Percentiles rank a stretch among this genome's conserved stretches.
Conservation (phyloP, 2,888 invertebrate species). For the Napeogenes inachia region DNA sequence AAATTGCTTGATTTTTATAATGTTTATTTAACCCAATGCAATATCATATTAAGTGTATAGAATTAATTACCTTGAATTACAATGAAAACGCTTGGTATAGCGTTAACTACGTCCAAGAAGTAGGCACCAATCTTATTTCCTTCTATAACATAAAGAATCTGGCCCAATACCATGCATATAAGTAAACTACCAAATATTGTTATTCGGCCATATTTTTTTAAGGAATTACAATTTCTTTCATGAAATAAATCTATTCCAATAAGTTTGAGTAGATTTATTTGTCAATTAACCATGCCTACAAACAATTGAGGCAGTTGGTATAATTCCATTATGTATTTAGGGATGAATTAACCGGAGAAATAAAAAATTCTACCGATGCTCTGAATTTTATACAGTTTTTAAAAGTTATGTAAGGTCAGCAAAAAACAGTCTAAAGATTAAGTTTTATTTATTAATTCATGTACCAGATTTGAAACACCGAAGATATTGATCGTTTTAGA, state of each 20-base stretch:
- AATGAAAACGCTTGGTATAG: slow-evolving; percentile 30
- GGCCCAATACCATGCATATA: slow-evolving; percentile 24
- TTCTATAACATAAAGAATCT: slow-evolving; percentile 27
- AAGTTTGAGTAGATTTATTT: slow-evolving; percentile 27
- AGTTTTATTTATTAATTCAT: neutral
- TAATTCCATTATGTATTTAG: slow-evolving; percentile 20
- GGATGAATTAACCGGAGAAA: neutral
- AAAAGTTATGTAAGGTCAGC: slow-evolving; percentile 5
- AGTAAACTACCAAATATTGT: slow-evolving; percentile 15
- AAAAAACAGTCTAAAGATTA: neutral
- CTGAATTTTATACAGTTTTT: slow-evolving; percentile 9
- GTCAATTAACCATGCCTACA: slow-evolving; percentile 29
- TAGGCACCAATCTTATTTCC: slow-evolving; percentile 27
- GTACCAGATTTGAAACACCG: neutral
- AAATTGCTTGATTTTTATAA: no score
- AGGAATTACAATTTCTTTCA: slow-evolving; percentile 17
- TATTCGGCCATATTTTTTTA: slow-evolving; percentile 21
- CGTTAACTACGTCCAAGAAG: slow-evolving; percentile 32
- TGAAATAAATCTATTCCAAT: slow-evolving; percentile 33
- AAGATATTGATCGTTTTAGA: neutral
- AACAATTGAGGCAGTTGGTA: slow-evolving; percentile 24
- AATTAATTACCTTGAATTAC: slow-evolving; percentile 29
- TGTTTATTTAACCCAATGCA: no score
- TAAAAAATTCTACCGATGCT: neutral
- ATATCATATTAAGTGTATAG: no score